Conservation (phyloP, 2,797 vertebrate species). For the Pagetopsis macropterus region DNA sequence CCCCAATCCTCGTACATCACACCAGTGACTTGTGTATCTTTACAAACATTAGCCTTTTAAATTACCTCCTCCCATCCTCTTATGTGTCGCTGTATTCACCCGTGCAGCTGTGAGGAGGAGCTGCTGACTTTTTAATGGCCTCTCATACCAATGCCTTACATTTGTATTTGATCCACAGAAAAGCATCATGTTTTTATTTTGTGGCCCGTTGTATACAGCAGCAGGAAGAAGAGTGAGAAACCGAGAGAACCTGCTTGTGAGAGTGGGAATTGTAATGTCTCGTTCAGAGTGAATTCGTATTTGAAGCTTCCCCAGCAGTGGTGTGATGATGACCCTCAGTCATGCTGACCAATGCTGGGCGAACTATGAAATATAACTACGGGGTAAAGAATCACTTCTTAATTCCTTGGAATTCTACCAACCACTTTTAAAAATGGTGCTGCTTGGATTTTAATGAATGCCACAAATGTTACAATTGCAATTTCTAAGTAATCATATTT, state of each 20-base stretch:
- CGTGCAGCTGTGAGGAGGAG: constrained; percentile 53
- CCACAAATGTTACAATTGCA: constrained; percentile 17
- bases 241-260: neutral
- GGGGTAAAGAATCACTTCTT: constrained; percentile 70
- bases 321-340: constrained; percentile 10
- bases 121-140: constrained; percentile 52
- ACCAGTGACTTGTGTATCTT: constrained; percentile 44
- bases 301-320: constrained; percentile 8
- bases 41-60: constrained; percentile 44
- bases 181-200: constrained; percentile 47
- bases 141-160: constrained; percentile 76
- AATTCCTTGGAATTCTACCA: constrained; percentile 31
- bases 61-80: constrained; percentile 37
- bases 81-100: constrained; percentile 36
- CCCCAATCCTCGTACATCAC: constrained; percentile 38
- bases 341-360: neutral
- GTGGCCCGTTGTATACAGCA: constrained; percentile 36
- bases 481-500: constrained; percentile 26
- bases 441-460: constrained; percentile 51
- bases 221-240: constrained; percentile 18
- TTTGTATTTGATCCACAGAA: constrained; percentile 66
- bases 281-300: constrained; percentile 18
- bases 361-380: constrained; percentile 29
- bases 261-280: neutral
- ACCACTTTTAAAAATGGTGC: constrained; percentile 33